Base-by-base conservation (phyloP, 2,888 invertebrate species). In the Himalopsyche anomala region DNA sequence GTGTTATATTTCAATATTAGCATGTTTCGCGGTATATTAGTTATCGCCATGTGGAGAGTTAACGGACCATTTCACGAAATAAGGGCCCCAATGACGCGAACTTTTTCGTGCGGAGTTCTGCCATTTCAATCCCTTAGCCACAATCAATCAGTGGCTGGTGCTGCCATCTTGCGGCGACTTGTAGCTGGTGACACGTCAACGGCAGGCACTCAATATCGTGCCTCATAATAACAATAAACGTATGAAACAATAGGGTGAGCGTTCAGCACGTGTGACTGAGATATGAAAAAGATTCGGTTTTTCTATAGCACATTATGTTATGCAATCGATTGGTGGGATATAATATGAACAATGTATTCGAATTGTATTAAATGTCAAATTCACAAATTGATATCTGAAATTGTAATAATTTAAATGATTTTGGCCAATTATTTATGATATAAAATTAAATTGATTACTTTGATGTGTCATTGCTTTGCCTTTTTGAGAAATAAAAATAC, bases 111-210 rank as follows among this genome's bases (percentile, higher is more conserved):
- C 74, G 74, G 12, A 38, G 28, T 74, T 74, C 11, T 74, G 38
- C 74, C 36, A 74, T 74, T 74, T 74, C 74, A 74, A 38, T 36
- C 15, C 74, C 36, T 74, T 36, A 36, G 15, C 74, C 74, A 74
- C 36, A 38, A 74, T 74, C 74, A 74, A 74, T 74, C 74, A 74
- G 74, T 11, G 38, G 38, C 74, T 74, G 74, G 28, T 11, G 38
- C 19, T 36, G 36, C 74, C 74, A 74, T 74, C 74, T 74, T 74
- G 74, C 36, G 74, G 15, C 74, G 74, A 74, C 74, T 74, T 74
- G 74, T 74, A 74, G 74, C 74, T 36, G 12, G 74, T 36, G 74
- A 74, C 74, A 74, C 74, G 36, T 74, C 74, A 74, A 12, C n/a
- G 62, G 74, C 74, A 74, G 74, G 38, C 38, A 74, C 74, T 74